These are phyloP conservation scores for Daktulosphaira vitifoliae DNA, from an alignment of 1,140 invertebrate genomes.

Conservation along the genomic window DNA sequence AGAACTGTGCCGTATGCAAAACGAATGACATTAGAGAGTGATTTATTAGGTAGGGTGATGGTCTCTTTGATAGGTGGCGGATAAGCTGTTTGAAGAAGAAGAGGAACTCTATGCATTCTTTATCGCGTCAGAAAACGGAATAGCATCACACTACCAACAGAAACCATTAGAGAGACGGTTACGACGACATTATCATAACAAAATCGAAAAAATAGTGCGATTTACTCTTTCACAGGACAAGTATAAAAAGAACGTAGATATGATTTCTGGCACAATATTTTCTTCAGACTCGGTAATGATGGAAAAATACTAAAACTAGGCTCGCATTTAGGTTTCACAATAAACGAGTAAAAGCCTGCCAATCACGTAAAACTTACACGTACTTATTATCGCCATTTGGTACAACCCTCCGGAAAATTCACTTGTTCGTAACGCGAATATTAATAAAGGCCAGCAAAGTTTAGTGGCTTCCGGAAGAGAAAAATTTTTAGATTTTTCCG, in stretches of 20 bases:
- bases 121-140: conserved; percentile 13
- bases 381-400: neutral
- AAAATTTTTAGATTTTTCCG: conserved; percentile 17
- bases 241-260: neutral
- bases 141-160: neutral
- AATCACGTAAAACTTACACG: conserved; percentile 7
- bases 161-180: conserved; percentile 27
- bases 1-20: conserved; percentile 30
- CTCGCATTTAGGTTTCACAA: no score
- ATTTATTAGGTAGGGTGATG: conserved; percentile 2
- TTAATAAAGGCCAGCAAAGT: conserved; percentile 16
- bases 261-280: neutral
- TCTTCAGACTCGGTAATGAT: no score
- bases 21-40: conserved; percentile 33
- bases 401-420: neutral
- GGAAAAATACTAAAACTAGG: no score
- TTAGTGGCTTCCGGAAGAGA: neutral
- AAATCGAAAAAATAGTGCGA: conserved; percentile 28
- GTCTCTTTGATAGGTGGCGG: neutral
- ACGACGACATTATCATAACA: conserved; percentile 29
- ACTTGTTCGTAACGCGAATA: conserved; percentile 11
- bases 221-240: no score
- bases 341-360: no score
- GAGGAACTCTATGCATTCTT: neutral
- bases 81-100: neutral